Base-by-base conservation (phyloP, 2,888 invertebrate species). In the Strigamia maritima region DNA sequence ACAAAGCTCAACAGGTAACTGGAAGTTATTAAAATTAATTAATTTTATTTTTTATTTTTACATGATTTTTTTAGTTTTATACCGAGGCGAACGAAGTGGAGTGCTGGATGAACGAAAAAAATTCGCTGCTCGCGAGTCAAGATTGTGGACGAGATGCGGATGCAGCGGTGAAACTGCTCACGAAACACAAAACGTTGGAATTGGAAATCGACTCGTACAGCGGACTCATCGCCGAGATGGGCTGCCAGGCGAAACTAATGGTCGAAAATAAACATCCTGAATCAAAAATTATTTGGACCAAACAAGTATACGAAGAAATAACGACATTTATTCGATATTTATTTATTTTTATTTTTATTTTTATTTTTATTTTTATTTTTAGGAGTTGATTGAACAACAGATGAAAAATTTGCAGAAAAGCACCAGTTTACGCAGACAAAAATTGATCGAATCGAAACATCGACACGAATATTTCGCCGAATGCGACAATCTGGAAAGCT, bases 151-250 rank as follows among this genome's bases (percentile, higher is more conserved):
- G 92, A 76, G 96, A 97, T 86, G 89, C 95, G 44, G 95, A 95
- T 84, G 90, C 94, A 0, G 95, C 96, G 22, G 94, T 96, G 54
- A 97, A 96, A 87, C 89, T 98, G 70, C 88, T 98, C 22, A 96
- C 97, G 0, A 94, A 95, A 85, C 97, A 98, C 85, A 98, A 98
- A 92, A 94, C 94, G 1, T 90, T 97, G 65, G 95, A 95, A 83
- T 87, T 96, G 10, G 95, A 95, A 85, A 88, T 97, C 82, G 96
- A 96, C 85, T 94, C 95, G 0, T 97, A 97, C 87, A 92, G 92
- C 80, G 94, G 94, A 10, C 93, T 96, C 78, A 93, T 98, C 35
- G 92, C 92, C 2, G 96, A 97, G 89, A 97, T 98, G 92, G 93
- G 95, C 1, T 92, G 93, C 84, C 92, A 91, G 80, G 96, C 95